phyloP scores from a whole-genome alignment of 2,113 vertebrate genomes.

The Hippopotamus amphibius region DNA sequence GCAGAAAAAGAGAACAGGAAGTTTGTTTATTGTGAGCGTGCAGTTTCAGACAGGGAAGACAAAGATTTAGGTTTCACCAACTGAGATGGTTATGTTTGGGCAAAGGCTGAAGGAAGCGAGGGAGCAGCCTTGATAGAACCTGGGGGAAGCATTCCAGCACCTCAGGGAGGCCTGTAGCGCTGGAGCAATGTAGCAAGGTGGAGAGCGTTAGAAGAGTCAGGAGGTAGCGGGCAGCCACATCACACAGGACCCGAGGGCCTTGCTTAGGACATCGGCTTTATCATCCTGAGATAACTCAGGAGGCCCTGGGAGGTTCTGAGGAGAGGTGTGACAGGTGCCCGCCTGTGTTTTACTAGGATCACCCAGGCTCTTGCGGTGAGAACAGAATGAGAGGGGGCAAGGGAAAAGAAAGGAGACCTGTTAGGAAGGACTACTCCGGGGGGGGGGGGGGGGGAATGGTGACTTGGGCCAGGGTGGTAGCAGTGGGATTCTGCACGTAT shows the following conservation, averaged over 20 bases:
- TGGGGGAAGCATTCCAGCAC: neutral
- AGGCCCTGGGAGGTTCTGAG: neutral
- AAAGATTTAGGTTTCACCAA: neutral
- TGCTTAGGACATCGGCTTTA: neutral
- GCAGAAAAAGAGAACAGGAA: neutral
- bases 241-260: neutral
- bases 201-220: neutral
- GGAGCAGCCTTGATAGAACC: neutral
- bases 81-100: neutral
- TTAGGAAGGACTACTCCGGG: neutral
- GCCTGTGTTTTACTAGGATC: neutral
- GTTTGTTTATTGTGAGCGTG: neutral
- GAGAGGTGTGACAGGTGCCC: too few species aligned
- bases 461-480: neutral
- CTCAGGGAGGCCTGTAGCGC: neutral
- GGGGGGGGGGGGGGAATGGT: neutral
- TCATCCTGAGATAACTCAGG: neutral
- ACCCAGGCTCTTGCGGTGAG: neutral
- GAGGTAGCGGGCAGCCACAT: neutral
- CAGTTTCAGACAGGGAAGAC: neutral
- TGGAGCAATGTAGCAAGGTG: neutral
- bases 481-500: neutral
- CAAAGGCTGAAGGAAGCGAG: neutral
- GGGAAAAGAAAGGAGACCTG: neutral
- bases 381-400: neutral